These are phyloP conservation scores for Buphagus erythrorhynchus DNA, from an alignment of 2,797 vertebrate genomes.

Conservation along the genomic window DNA sequence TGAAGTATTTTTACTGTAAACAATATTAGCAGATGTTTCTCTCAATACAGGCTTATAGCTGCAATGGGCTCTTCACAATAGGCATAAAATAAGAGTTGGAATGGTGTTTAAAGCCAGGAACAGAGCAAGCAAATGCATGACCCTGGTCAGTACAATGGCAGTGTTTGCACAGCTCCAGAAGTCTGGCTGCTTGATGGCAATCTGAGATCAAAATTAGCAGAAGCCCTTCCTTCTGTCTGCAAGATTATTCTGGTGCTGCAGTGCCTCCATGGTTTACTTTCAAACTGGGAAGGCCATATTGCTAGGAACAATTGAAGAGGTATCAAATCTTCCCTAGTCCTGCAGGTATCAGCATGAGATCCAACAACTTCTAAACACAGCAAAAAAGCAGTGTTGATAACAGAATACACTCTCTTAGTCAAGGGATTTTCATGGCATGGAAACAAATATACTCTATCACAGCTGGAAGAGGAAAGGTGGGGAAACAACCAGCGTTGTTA, in stretches of 20 bases:
- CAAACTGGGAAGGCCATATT: background rate
- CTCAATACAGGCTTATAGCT: background rate
- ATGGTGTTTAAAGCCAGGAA: background rate
- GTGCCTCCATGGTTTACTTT: background rate
- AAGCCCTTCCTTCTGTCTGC: background rate
- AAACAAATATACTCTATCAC: accelerated
- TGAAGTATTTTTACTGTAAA: background rate
- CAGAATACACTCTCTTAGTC: background rate
- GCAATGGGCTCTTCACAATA: background rate
- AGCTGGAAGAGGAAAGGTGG: background rate
- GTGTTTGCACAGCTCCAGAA: background rate
- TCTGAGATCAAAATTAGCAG: background rate
- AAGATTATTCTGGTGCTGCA: background rate
- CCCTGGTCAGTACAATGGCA: background rate
- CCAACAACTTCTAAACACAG: background rate
- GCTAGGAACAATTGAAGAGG: background rate
- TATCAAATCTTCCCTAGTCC: background rate
- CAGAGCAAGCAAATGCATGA: background rate
- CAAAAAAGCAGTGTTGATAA: background rate
- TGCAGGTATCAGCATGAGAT: background rate
- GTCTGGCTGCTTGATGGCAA: accelerated
- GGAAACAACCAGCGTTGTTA: background rate
- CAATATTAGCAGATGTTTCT: background rate
- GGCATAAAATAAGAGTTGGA: background rate
- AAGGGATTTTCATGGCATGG: background rate